Percentiles rank a stretch among this genome's conserved stretches.
Evolutionary conservation across 2,888 invertebrate species (phyloP).

Genomic region (Papilio gigon): DNA sequence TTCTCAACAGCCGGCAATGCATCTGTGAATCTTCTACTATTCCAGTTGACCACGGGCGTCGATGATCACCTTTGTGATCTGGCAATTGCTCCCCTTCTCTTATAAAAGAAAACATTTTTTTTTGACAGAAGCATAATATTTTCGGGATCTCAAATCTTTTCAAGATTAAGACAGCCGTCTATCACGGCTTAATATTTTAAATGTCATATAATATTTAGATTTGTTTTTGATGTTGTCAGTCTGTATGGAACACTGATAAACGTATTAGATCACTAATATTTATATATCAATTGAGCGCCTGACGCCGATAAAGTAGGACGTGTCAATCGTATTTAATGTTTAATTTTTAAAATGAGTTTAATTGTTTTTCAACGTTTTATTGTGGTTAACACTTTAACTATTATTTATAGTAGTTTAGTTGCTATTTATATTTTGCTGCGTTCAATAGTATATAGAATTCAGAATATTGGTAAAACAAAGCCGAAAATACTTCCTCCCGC

Average conservation of each 20-base stretch:
- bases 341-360: conserved; percentile 41
- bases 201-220: no score
- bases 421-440: conserved; percentile 34
- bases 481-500: conserved; percentile 67
- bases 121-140: no score
- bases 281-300: not conserved
- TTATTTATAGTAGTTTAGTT: conserved; percentile 38
- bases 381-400: conserved; percentile 42
- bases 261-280: not conserved
- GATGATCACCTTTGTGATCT: no score
- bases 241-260: conserved; percentile 3
- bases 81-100: no score
- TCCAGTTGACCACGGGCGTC: no score
- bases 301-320: not conserved
- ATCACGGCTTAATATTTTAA: no score
- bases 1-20: no score
- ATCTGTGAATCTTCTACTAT: no score
- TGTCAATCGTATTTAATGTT: not conserved
- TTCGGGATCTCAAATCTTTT: no score
- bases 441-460: conserved; percentile 43
- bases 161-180: no score
- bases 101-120: no score
- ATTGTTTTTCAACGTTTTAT: conserved; percentile 42
- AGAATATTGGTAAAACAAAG: conserved; percentile 42
- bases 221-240: no score